Percentiles rank a stretch among this genome's conserved stretches.
Conservation (phyloP, 2,888 invertebrate species). For the Chesias legatella region DNA sequence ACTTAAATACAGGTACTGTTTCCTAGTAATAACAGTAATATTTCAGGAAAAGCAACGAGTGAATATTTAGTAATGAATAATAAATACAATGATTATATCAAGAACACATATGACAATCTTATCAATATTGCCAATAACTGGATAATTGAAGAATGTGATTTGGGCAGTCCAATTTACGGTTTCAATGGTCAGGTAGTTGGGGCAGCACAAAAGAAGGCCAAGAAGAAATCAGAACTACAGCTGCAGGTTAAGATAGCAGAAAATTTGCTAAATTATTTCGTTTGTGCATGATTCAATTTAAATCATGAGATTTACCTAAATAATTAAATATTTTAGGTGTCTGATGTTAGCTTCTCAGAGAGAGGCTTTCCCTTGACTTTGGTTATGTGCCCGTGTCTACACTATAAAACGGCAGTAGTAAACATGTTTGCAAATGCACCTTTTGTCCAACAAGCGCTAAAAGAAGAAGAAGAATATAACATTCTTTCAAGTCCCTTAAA, state of each 20-base stretch:
- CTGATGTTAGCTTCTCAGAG: constrained; percentile 44
- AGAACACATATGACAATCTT: constrained; percentile 56
- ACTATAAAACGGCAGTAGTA: constrained; percentile 53
- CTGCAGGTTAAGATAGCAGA: constrained; percentile 41
- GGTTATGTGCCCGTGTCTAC: constrained; percentile 53
- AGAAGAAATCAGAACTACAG: constrained; percentile 63
- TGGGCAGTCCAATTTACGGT: constrained; percentile 52
- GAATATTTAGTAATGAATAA: constrained; percentile 54
- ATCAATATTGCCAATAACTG: constrained; percentile 67
- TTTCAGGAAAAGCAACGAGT: constrained; percentile 48
- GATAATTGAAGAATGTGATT: constrained; percentile 55
- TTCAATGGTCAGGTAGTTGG: constrained; percentile 59
- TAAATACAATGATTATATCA: constrained; percentile 63
- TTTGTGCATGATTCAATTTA: no score
- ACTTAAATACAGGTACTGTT: no score
- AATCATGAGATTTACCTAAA: no score
- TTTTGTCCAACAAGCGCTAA: constrained; percentile 46
- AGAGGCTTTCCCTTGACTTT: constrained; percentile 67
- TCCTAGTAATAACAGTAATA: background rate
- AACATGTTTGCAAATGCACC: constrained; percentile 48
- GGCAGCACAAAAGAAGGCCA: constrained; percentile 53
- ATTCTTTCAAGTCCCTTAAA: constrained; percentile 47
- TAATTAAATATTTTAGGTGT: constrained; percentile 38
- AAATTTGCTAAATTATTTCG: background rate
- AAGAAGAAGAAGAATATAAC: constrained; percentile 43